Evolutionary conservation across 1,140 invertebrate genomes (phyloP).

Genomic region (Potamilus streckersoni): DNA sequence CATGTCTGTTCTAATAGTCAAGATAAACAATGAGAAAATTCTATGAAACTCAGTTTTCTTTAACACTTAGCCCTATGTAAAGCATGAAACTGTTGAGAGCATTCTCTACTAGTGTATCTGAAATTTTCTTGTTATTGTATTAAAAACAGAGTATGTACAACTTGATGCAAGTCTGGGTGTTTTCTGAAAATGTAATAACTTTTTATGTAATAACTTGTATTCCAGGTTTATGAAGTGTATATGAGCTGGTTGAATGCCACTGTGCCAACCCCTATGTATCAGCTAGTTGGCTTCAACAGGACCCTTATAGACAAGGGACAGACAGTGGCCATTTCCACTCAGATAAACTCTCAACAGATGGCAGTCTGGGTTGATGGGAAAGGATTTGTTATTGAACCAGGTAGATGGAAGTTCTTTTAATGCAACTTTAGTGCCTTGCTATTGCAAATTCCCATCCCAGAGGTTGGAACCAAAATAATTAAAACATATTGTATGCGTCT

Average conservation of each 20-base stretch:
- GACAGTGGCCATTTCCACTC: background rate
- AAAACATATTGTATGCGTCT: too few relatives aligned
- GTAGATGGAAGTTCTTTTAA: constrained; percentile 1
- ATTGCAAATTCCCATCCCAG: background rate
- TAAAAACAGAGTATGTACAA: too few relatives aligned
- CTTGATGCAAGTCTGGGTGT: background rate
- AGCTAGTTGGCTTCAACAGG: constrained; percentile 46
- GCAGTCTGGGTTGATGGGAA: constrained; percentile 23
- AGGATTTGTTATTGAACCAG: constrained; percentile 31
- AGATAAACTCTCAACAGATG: constrained; percentile 15
- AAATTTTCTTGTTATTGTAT: too few relatives aligned
- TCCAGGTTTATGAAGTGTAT: constrained; percentile 52
- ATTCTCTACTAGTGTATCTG: too few relatives aligned
- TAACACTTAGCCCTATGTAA: too few relatives aligned
- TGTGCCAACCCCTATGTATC: constrained; percentile 41
- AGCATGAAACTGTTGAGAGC: too few relatives aligned
- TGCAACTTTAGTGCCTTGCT: background rate
- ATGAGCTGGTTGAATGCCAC: constrained; percentile 41
- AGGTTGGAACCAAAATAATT: background rate
- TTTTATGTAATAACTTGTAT: background rate
- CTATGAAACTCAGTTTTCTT: too few relatives aligned
- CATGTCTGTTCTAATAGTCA: too few relatives aligned
- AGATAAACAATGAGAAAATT: too few relatives aligned
- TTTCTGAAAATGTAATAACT: background rate
- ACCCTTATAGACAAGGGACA: constrained; percentile 12